Evolutionary conservation across 2,797 vertebrate species (phyloP), one percentile per base, ranked within the genome.

Genomic region (Hybognathus amarus): DNA sequence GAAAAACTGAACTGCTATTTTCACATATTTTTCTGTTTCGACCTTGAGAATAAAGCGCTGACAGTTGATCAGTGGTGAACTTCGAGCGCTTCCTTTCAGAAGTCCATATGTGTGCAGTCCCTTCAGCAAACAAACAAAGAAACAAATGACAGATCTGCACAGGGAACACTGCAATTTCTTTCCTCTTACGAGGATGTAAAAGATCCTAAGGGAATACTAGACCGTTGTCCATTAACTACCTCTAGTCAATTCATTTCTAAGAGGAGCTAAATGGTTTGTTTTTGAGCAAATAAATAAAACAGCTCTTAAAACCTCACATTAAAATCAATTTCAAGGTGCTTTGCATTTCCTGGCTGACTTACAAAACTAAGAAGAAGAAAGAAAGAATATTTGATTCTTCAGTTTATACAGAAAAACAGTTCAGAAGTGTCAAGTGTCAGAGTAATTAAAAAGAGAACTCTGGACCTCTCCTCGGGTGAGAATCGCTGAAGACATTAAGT

Each of bases 401-500:
- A 91, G 91, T 92, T 90, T 90, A 91, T 91, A 83, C 92, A 91
- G 93, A 90, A 91, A 93, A 93, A 88, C 90, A 92, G 90, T 91
- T 79, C 87, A 87, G 83, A 88, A 90, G 92, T 91, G 94, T 90
- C 92, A 94, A 93, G 89, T 91, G 88, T 89, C 89, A 90, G 83
- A 87, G 93, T 93, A 95, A 95, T 91, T 93, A 93, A 95, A 95
- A 94, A 88, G 91, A 91, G 84, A 92, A 89, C 92, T 90, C 91
- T 95, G 92, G 94, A 87, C 90, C 92, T 92, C 92, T 92, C 89
- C 86, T 91, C 90, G 94, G 94, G 93, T 89, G 92, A 96, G 92
- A 90, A 92, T 89, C 90, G 88, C 85, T 80, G 91, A 91, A 93
- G 94, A 93, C 93, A 96, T 96, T 95, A 96, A 92, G 93, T 92